Evolutionary conservation across 2,888 invertebrate species (phyloP).

Genomic region (Amphipyra berbera): DNA sequence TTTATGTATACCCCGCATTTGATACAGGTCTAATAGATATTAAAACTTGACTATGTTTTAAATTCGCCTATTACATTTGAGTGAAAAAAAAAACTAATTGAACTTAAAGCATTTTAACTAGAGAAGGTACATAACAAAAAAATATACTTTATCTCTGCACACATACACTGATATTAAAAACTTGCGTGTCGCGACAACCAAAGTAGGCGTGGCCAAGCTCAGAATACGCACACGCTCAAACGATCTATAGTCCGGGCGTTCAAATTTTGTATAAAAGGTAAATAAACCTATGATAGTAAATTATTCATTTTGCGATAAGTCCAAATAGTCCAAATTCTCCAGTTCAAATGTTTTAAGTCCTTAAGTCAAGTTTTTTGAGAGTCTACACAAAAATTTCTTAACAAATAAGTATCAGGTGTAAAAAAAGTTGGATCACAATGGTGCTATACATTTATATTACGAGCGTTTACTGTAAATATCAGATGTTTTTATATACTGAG

Average conservation of each 20-base stretch:
- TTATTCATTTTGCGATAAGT: too few relatives aligned
- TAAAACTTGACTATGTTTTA: constrained; percentile 3
- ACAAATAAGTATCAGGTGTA: constrained; percentile 31
- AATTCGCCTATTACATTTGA: background rate
- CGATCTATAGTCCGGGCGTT: too few relatives aligned
- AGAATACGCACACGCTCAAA: background rate
- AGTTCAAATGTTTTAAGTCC: background rate
- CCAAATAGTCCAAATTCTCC: background rate
- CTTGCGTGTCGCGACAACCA: background rate
- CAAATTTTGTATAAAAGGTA: too few relatives aligned
- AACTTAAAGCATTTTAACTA: background rate
- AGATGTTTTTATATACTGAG: constrained; percentile 45
- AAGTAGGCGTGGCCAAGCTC: background rate
- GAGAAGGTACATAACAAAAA: background rate
- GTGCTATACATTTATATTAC: constrained; percentile 71
- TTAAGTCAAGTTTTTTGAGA: constrained; percentile 1
- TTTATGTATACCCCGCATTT: constrained; percentile 55
- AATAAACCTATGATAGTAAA: too few relatives aligned
- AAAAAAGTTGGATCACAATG: constrained; percentile 74
- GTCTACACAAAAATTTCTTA: background rate
- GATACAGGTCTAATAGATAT: constrained; percentile 43
- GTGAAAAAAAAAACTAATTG: too few relatives aligned
- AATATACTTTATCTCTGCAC: background rate
- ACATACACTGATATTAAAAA: background rate
- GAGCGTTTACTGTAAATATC: constrained; percentile 50